These are phyloP conservation scores for Notodonta dromedarius DNA, from an alignment of 2,888 invertebrate species.

Conservation along the genomic window DNA sequence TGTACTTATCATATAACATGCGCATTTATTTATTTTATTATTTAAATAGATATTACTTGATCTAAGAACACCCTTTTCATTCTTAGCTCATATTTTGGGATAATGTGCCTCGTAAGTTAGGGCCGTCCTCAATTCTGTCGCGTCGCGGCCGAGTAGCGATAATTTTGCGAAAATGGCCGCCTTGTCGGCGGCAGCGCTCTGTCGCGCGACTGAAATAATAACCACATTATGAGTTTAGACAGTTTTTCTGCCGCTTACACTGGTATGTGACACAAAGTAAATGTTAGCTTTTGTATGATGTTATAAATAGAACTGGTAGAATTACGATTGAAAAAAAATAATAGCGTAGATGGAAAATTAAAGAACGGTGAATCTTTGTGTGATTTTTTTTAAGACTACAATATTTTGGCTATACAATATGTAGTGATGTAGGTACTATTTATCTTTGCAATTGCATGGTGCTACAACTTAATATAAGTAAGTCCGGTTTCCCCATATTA, in stretches of 20 bases:
- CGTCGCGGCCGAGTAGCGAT: constrained; percentile 58
- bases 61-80: neutral
- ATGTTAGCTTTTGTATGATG: neutral
- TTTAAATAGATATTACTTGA: neutral
- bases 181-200: constrained; percentile 62
- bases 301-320: neutral
- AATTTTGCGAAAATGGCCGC: constrained; percentile 64
- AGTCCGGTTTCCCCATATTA: too few species aligned
- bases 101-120: constrained; percentile 3
- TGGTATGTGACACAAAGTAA: neutral
- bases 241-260: neutral
- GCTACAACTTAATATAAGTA: too few species aligned
- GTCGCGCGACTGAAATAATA: constrained; percentile 60
- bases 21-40: neutral
- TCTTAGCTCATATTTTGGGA: neutral
- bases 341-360: too few species aligned
- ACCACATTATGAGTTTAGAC: constrained; percentile 52
- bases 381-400: too few species aligned
- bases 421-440: too few species aligned
- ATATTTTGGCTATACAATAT: too few species aligned
- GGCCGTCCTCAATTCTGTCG: constrained; percentile 10
- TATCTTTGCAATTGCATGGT: too few species aligned
- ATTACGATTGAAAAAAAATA: too few species aligned
- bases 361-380: too few species aligned
- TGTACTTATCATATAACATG: too few species aligned